phyloP scores from a whole-genome alignment of 2,113 vertebrate species.

The Aspidoscelis tigris region DNA sequence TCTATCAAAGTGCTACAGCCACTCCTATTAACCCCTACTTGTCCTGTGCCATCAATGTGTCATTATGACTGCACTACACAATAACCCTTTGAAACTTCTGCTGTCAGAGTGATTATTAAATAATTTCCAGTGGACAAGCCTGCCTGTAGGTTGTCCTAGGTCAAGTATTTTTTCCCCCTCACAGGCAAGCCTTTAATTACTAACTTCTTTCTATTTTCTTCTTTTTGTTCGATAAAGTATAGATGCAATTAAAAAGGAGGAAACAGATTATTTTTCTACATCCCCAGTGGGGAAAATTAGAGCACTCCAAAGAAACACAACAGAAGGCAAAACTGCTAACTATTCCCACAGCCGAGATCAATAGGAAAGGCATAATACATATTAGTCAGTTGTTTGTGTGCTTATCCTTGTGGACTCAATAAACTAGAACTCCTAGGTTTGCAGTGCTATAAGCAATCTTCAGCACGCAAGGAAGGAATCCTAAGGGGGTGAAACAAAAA shows the following conservation, averaged over 20 bases:
- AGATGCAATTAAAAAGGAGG: neutral
- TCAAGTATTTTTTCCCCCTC: neutral
- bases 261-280: neutral
- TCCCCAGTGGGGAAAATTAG: neutral
- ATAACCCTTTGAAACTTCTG: neutral
- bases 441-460: no score
- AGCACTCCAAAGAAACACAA: neutral
- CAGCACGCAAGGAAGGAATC: no score
- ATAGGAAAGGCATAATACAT: neutral
- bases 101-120: neutral
- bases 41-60: neutral
- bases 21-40: no score
- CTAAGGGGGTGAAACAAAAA: neutral
- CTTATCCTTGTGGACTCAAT: no score
- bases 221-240: neutral
- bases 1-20: no score
- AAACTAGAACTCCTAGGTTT: no score
- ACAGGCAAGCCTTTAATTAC: neutral
- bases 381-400: no score
- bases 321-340: neutral
- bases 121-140: neutral
- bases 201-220: neutral
- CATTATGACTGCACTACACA: neutral
- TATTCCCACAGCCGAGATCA: neutral
- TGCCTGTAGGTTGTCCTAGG: neutral